A percentile compares a stretch with the other conserved stretches of the same genome.
Evolutionary conservation across 2,113 vertebrate species (phyloP).

Genomic region (Cyphomyrus discorhynchus): DNA sequence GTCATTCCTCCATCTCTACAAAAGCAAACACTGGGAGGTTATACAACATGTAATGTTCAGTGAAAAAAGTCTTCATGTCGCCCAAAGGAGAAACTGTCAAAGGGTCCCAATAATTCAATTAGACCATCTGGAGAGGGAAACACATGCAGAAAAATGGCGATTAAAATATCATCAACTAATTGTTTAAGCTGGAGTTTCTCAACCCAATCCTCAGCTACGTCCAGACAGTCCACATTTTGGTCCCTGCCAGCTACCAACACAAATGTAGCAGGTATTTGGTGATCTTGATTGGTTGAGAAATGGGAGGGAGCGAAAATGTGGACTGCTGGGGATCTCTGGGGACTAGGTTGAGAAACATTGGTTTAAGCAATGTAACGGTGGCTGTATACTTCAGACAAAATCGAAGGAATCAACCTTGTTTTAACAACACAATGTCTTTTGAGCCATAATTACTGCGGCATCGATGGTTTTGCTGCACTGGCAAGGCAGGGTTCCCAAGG

Average conservation of each 20-base stretch:
- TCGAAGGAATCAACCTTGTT: background rate
- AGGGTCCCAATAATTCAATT: background rate
- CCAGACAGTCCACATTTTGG: background rate
- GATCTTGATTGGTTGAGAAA: background rate
- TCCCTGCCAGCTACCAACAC: background rate
- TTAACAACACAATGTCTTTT: background rate
- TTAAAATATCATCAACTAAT: background rate
- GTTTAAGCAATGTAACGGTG: background rate
- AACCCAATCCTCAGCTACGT: background rate
- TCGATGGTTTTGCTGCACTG: background rate
- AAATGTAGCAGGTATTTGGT: background rate
- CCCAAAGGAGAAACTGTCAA: background rate
- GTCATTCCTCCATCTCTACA: background rate
- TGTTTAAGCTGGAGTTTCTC: background rate
- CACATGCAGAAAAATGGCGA: background rate
- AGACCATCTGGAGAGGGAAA: background rate
- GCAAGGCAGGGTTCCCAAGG: background rate
- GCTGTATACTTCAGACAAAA: background rate
- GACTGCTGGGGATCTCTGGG: background rate
- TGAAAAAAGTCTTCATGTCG: background rate
- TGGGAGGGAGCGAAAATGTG: background rate
- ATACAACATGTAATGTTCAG: background rate
- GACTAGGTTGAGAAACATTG: background rate
- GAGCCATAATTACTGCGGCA: background rate
- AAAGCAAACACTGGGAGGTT: background rate